Percentiles rank a stretch among this genome's conserved stretches.
Evolutionary conservation across 2,113 vertebrate genomes (phyloP).

Genomic region (Notarius quadriscutis): DNA sequence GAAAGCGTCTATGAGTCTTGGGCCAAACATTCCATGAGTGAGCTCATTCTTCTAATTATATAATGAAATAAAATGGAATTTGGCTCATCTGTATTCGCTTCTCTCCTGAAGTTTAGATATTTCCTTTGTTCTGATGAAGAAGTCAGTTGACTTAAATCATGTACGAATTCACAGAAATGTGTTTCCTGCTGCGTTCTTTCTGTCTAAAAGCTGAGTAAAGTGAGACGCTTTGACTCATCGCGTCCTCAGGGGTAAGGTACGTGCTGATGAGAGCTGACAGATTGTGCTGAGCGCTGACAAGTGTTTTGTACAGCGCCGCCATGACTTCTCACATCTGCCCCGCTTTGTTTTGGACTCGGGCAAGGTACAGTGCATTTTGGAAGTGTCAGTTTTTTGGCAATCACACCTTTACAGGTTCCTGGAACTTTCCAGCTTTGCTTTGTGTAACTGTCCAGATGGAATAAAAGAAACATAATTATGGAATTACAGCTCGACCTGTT

Average conservation of each 20-base stretch:
- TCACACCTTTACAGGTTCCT: conserved; percentile 13
- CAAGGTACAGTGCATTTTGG: conserved; percentile 15
- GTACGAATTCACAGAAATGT: not conserved
- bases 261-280: conserved; percentile 34
- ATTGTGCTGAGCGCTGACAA: conserved; percentile 22
- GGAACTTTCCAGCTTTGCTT: conserved; percentile 13
- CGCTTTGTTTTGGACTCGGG: conserved; percentile 26
- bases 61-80: not conserved
- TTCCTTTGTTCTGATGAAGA: not conserved
- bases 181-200: not conserved
- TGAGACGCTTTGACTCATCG: not conserved
- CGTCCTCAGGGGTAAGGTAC: conserved; percentile 21
- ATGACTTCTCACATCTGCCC: conserved; percentile 47
- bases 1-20: too few species aligned
- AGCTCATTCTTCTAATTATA: not conserved
- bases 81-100: not conserved
- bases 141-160: not conserved
- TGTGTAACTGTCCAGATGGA: not conserved
- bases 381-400: not conserved
- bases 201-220: not conserved
- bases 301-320: conserved; percentile 40
- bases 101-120: not conserved
- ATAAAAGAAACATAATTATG: not conserved
- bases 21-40: too few species aligned
- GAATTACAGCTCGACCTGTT: not conserved